Evolutionary conservation across 2,113 vertebrate species (phyloP).

Genomic region (Oxygymnocypris stewartii): DNA sequence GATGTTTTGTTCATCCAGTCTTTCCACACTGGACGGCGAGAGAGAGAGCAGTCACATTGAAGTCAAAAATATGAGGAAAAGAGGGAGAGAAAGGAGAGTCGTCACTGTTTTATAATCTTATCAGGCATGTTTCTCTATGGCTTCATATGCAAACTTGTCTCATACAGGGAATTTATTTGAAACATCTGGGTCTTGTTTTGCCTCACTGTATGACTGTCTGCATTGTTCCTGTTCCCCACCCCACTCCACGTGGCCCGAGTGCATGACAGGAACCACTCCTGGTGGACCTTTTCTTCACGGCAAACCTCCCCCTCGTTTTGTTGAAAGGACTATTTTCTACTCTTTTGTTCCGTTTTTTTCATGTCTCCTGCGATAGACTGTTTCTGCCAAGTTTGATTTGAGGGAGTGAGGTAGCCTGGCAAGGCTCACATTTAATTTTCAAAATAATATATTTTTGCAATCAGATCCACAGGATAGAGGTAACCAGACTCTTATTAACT

Average conservation of each 20-base stretch:
- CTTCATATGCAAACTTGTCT: conserved; percentile 62
- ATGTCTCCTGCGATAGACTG: conserved; percentile 26
- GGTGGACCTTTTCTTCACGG: conserved; percentile 45
- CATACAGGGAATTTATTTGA: conserved; percentile 72
- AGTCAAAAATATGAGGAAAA: conserved; percentile 56
- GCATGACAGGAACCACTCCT: conserved; percentile 54
- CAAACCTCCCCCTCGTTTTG: not conserved
- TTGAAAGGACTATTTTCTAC: conserved; percentile 22
- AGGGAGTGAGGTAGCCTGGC: conserved; percentile 60
- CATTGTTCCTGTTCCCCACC: conserved; percentile 72
- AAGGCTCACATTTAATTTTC: conserved; percentile 61
- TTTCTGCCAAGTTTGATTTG: conserved; percentile 55
- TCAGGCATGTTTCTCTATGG: conserved; percentile 41
- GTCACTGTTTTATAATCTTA: conserved; percentile 32
- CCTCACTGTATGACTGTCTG: conserved; percentile 70
- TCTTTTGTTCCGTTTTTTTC: conserved; percentile 27
- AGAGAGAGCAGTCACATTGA: conserved; percentile 27
- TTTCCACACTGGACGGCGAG: conserved; percentile 31
- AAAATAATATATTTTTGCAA: conserved; percentile 47
- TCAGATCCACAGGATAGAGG: not conserved
- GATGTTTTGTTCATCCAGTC: conserved; percentile 71
- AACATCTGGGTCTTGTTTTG: conserved; percentile 70
- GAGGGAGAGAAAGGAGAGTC: conserved; percentile 20
- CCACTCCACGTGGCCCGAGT: conserved; percentile 50
- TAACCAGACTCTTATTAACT: not conserved